Evolutionary conservation across 2,113 vertebrate species (phyloP), one percentile per base, ranked within the genome.

Genomic region (Vombatus ursinus): DNA sequence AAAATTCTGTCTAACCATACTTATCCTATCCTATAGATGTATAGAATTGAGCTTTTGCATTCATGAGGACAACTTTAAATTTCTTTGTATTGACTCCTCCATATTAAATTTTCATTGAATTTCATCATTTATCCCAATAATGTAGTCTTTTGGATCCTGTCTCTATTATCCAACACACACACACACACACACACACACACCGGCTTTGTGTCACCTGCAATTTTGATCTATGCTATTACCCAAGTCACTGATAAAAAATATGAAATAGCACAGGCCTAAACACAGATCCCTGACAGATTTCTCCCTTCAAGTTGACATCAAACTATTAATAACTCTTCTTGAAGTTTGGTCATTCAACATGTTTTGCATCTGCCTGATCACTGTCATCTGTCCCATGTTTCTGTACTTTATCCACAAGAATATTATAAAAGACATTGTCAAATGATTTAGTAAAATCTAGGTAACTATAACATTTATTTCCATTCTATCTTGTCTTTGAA

Each of bases 401-500:
- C 68, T 84, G 14, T n/a, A 84, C 19, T 84, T 84, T 84, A 23
- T 84, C 68, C n/a, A 44, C 68, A 84, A 84, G 16, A 44, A 44
- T 84, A 84, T 84, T 44, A 84, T 84, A 44, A 77, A 77, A 84
- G 19, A 84, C 68, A 44, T 44, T 84, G 37, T 44, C 19, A 44
- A 84, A 84, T 22, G 68, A 84, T 44, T 84, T 84, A 44, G 22
- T 84, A 44, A 77, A 44, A 84, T 84, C 68, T 84, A 84, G 68
- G 19, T 44, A n/a, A n/a, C 31, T 77, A 68, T 52, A 47, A 95
- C 96, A 97, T 97, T 97, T 97, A 93, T 96, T 97, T 95, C 96
- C 96, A 96, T 98, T 98, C 97, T 97, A 91, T 94, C 96, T 98
- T 97, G 95, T 96, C 95, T 97, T 89, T 89, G 92, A 97, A 98